These are phyloP conservation scores for Tuta absoluta DNA, from an alignment of 2,888 invertebrate species.

Conservation along the genomic window DNA sequence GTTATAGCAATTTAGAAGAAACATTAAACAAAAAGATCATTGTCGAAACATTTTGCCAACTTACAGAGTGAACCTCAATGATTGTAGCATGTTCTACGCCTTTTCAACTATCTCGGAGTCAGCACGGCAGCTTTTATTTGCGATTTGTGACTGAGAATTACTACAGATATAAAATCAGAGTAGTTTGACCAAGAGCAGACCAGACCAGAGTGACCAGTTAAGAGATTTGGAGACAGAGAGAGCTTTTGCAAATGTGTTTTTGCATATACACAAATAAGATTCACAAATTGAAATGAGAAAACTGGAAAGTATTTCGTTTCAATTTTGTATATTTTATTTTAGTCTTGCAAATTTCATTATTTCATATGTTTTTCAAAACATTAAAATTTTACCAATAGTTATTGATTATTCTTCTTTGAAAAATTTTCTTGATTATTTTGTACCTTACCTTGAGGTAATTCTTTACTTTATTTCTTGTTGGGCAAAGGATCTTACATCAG, in stretches of 20 bases:
- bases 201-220: conserved; percentile 39
- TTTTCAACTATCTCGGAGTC: conserved; percentile 31
- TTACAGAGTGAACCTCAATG: conserved; percentile 44
- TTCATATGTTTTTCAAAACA: no score
- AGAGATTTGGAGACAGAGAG: conserved; percentile 2
- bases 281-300: neutral
- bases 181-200: conserved; percentile 27
- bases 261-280: neutral
- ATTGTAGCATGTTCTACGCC: conserved; percentile 3
- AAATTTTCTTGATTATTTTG: conserved; percentile 7
- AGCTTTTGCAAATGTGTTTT: neutral
- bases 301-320: neutral
- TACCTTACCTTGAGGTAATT: conserved; percentile 21
- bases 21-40: conserved; percentile 41
- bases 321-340: neutral
- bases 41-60: conserved; percentile 50
- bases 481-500: neutral
- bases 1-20: neutral
- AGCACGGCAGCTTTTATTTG: conserved; percentile 37
- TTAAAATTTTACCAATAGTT: neutral
- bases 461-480: conserved; percentile 6
- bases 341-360: neutral
- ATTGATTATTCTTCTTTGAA: neutral
- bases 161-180: conserved; percentile 32
- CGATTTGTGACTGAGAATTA: conserved; percentile 38